phyloP scores from a whole-genome alignment of 2,888 invertebrate genomes.

The Bugulina stolonifera region DNA sequence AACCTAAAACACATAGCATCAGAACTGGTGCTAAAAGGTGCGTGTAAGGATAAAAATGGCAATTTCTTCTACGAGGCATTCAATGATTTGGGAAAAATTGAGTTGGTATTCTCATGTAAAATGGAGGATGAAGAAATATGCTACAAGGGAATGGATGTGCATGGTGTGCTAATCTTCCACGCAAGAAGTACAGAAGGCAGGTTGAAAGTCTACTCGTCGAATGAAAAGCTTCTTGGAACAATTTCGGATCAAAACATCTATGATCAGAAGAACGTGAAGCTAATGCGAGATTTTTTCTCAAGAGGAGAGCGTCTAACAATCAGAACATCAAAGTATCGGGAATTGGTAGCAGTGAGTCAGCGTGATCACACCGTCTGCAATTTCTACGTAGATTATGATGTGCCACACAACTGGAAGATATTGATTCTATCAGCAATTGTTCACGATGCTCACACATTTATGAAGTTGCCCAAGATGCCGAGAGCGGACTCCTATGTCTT shows the following conservation, averaged over 20 bases:
- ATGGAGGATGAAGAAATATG: not conserved
- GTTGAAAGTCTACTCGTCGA: not conserved
- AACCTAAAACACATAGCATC: too few relatives aligned
- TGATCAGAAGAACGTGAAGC: not conserved
- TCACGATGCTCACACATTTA: not conserved
- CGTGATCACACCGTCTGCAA: not conserved
- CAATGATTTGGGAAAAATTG: not conserved
- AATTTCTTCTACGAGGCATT: not conserved
- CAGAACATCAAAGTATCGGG: not conserved
- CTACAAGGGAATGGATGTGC: not conserved
- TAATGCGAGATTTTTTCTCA: not conserved
- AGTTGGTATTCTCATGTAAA: not conserved
- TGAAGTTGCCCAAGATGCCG: not conserved
- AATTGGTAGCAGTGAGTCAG: not conserved
- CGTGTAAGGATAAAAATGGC: not conserved
- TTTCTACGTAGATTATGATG: not conserved
- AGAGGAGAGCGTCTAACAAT: not conserved
- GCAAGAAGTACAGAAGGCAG: not conserved
- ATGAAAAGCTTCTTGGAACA: not conserved
- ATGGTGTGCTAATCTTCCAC: not conserved
- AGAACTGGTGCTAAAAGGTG: not conserved
- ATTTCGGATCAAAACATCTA: not conserved
- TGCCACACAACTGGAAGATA: not conserved
- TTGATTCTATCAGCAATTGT: not conserved
- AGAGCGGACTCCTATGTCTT: not conserved